Percentiles rank a stretch among this genome's conserved stretches.
phyloP scores from a whole-genome alignment of 2,797 vertebrate genomes.

The Paedocypris micromegethes region DNA sequence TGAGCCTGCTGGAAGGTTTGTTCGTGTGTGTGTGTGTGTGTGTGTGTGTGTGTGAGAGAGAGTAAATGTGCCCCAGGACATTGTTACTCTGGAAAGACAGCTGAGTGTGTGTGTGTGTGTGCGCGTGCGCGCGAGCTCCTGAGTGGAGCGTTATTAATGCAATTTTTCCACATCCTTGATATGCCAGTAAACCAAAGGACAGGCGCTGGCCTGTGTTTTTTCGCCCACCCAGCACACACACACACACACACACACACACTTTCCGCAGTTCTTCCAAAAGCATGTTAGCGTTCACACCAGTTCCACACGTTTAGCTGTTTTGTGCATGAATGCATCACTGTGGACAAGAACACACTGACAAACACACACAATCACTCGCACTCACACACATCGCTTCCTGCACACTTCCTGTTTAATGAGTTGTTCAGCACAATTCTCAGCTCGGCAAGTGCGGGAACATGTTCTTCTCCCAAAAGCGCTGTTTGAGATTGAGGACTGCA shows the following conservation, averaged over 20 bases:
- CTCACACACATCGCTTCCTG: slow-evolving; percentile 4
- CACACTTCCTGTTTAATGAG: slow-evolving; percentile 30
- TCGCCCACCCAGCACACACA: slow-evolving; percentile 6
- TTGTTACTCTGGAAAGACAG: slow-evolving; percentile 10
- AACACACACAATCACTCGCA: background rate
- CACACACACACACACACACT: slow-evolving; percentile 9
- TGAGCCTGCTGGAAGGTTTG: slow-evolving; percentile 24
- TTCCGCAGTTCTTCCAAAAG: slow-evolving; percentile 17
- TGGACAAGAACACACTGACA: slow-evolving; percentile 9
- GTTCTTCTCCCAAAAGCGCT: slow-evolving; percentile 1
- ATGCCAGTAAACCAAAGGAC: slow-evolving; percentile 38
- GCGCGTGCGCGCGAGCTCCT: slow-evolving; percentile 17
- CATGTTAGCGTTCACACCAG: slow-evolving; percentile 28
- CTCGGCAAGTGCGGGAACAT: slow-evolving; percentile 20
- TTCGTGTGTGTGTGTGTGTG: slow-evolving; percentile 34
- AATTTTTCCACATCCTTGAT: slow-evolving; percentile 47
- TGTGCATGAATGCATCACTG: slow-evolving; percentile 6
- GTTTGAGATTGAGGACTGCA: slow-evolving; percentile 27
- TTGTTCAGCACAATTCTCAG: slow-evolving; percentile 20
- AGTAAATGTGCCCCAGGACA: slow-evolving; percentile 2
- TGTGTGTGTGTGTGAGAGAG: slow-evolving; percentile 31
- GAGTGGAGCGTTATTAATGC: slow-evolving; percentile 44
- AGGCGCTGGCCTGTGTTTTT: slow-evolving; percentile 22
- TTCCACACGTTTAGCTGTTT: slow-evolving; percentile 22
- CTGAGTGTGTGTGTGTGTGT: slow-evolving; percentile 8